Evolutionary conservation across 2,888 invertebrate species (phyloP), one percentile per base, ranked within the genome.

Genomic region (Kuschelorhynchus macadamiae): DNA sequence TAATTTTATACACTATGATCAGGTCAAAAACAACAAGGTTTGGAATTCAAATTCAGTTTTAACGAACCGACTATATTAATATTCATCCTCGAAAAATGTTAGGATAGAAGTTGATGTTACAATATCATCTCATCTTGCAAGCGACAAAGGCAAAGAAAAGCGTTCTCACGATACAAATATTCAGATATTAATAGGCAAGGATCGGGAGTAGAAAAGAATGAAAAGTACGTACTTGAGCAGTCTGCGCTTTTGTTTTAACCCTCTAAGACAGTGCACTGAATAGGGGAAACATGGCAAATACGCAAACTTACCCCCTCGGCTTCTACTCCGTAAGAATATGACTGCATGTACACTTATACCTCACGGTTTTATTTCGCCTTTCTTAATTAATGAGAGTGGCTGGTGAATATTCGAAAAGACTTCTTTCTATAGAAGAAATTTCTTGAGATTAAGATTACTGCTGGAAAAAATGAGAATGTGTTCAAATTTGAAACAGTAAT

Each of bases 211-310:
- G 39, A 60, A 59, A 60, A 60, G 49, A 49, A 60, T 36, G 16
- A 53, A 57, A 49, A 64, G 66, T 21, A 66, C 57, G 65, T 64
- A 62, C 66, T 66, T 66, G 62, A 70, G 70, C 66, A 66, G 70
- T 70, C 70, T 70, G 70, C 50, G 55, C 70, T 59, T 70, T 70
- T 70, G 70, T 70, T 62, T 66, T 44, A 70, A 66, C 66, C 66
- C 70, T 66, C 56, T 66, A 70, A 70, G 70, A 70, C 63, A 46
- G 65, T 65, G 69, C 61, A 56, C 55, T 62, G 64, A 64, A 64
- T n/a, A 60, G 64, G 59, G 64, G 55, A 55, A 59, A 64, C 53
- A 66, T 59, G 66, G 67, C 61, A 63, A 67, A 62, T 62, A 67
- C 67, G 67, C 52, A 56, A 61, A 61, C 67, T 63, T 66, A 60